Base-by-base conservation (phyloP, 2,113 vertebrate species). In the Acrocephalus arundinaceus region DNA sequence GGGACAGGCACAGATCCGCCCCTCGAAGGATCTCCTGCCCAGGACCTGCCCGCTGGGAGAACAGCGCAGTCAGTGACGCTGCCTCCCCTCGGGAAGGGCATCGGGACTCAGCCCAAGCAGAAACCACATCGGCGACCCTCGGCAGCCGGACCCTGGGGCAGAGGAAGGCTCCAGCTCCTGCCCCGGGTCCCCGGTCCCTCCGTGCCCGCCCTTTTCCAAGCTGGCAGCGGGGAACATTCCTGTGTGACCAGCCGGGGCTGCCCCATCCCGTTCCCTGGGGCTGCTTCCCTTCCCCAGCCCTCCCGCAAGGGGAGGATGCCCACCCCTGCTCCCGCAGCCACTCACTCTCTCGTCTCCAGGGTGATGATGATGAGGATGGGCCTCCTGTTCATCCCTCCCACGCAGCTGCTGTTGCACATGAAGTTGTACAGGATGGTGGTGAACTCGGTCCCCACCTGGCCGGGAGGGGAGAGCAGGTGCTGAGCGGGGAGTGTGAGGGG, bases 391-490 rank as follows among this genome's bases (percentile, higher is more conserved):
- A 99, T 99, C 37, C 99, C 99, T n/a, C 99, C 99, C 25, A 99
- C 99, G 35, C 99, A 99, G 97, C 99, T 99, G 98, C 99, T 99
- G 98, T 99, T 99, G 97, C 99, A 99, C 99, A 99, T 99, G 96
- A 99, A 99, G 98, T 99, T 99, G 97, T 99, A 99, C 13, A 99
- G 98, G 96, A 99, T 99, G 66, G 99, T 99, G 96, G 99, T 99
- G 91, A 99, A 99, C 96, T 99, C 99, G 1, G 99, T 99, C 37
- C 99, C 99, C 89, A 99, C 99, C 99, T 99, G 96, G 39, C n/a
- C 43, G 0, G 52, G 85, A 86, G 28, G 79, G 28, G 77, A 78
- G 67, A 92, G 66, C 61, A n/a, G 78, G 78, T 1, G 13, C 74
- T 96, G 93, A 96, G 79, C 6, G 0, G 30, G 61, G 57, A 24